Evolutionary conservation across 2,888 invertebrate genomes (phyloP), one percentile per base, ranked within the genome.

Genomic region (Serrognathus titanus): DNA sequence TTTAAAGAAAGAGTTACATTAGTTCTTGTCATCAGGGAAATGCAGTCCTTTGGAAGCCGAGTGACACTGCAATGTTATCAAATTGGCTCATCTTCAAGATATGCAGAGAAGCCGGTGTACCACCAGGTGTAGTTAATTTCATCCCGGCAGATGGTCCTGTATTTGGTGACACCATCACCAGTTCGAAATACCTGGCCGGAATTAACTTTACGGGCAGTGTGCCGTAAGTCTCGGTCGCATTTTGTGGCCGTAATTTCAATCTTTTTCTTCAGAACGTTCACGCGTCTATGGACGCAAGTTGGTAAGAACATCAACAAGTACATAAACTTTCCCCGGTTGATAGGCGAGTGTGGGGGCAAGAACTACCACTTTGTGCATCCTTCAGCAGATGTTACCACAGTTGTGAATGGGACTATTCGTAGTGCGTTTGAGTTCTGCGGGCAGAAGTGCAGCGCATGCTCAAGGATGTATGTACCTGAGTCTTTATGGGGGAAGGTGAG

Each of bases 121-220:
- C 99, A 2, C 85, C 93, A 13, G 99, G 98, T 40, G 92, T 99
- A 11, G 94, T 99, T 8, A 98, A 98, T 79, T 99, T 98, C 78
- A 84, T 99, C 35, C 99, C 99, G 0, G 87, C 94, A 0, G 94
- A 97, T 75, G 98, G 98, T 0, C 97, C 97, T 0, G 89, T 90
- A 3, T 98, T 99, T 78, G 99, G 99, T 0, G 87, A 94, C 70
- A 85, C 88, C 1, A 89, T 98, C 57, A 95, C 96, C 3, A 76
- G 85, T 1, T 94, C 94, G 0, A 89, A 90, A 1, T 79, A 92
- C 71, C 82, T 99, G 47, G 90, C 96, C 10, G 98, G 95, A 5
- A 88, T 99, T 65, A 99, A 99, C 79, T 99, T 99, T 77, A 99
- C 99, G 12, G 99, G 99, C 61, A 97, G 97, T 58, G 96, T 97